Evolutionary conservation across 2,113 vertebrate species (phyloP).

Genomic region (Ellobius talpinus): DNA sequence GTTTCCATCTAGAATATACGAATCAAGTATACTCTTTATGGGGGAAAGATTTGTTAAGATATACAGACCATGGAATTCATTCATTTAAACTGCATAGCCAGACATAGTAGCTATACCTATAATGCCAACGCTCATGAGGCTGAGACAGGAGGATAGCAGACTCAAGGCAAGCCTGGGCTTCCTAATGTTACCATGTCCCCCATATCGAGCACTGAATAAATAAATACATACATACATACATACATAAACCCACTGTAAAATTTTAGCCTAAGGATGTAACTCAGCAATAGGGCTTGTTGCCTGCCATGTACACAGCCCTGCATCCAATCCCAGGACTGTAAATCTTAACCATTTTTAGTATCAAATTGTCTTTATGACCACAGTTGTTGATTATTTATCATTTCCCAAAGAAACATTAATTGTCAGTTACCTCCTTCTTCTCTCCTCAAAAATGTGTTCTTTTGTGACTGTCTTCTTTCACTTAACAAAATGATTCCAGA

Average conservation of each 20-base stretch:
- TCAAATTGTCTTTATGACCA: neutral
- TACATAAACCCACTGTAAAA: neutral
- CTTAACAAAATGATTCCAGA: neutral
- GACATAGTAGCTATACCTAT: neutral
- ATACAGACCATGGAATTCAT: neutral
- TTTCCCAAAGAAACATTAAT: neutral
- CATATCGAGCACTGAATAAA: neutral
- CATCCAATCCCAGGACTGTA: neutral
- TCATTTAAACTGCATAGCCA: neutral
- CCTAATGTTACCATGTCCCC: neutral
- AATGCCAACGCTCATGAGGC: neutral
- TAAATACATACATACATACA: neutral
- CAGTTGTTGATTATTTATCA: neutral
- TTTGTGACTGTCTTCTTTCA: slow-evolving; percentile 2
- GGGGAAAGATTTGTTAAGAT: neutral
- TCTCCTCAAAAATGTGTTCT: neutral
- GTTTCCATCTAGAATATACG: slow-evolving; percentile 7
- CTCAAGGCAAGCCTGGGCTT: neutral
- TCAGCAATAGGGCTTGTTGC: neutral
- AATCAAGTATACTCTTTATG: neutral
- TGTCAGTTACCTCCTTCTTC: neutral
- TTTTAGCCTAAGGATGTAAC: neutral
- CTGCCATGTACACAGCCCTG: neutral
- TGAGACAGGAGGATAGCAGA: neutral
- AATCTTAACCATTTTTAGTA: neutral